Evolutionary conservation across 2,113 vertebrate species (phyloP).

Genomic region (Tautogolabrus adspersus): DNA sequence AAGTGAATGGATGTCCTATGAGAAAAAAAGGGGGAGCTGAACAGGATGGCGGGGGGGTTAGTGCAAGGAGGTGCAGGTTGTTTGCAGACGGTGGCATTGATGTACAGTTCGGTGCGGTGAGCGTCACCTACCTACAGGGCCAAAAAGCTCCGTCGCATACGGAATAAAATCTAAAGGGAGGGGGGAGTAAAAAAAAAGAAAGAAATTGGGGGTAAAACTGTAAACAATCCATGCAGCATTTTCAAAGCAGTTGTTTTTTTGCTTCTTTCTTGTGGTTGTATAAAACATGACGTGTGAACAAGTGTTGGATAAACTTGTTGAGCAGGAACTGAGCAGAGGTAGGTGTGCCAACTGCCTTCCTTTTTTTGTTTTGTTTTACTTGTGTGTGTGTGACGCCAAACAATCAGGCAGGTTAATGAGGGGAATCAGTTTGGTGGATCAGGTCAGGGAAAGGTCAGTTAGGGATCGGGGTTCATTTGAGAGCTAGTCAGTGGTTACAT

Average conservation of each 20-base stretch:
- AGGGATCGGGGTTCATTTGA: not conserved
- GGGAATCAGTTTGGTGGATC: conserved; percentile 24
- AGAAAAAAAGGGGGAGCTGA: not conserved
- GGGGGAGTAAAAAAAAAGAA: conserved; percentile 68
- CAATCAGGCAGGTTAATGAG: conserved; percentile 10
- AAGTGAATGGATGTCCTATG: conserved; percentile 29
- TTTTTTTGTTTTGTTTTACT: not conserved
- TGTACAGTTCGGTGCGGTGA: conserved; percentile 48
- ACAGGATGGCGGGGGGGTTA: conserved; percentile 49
- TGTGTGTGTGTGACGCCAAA: conserved; percentile 6
- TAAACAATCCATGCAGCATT: conserved; percentile 81
- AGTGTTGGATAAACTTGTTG: not conserved
- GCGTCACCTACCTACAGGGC: conserved; percentile 91
- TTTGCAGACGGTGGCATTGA: conserved; percentile 24
- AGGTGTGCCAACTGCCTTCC: not conserved
- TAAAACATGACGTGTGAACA: not conserved
- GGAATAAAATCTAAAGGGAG: conserved; percentile 88
- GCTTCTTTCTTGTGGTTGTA: conserved; percentile 8
- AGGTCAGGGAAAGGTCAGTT: conserved; percentile 13
- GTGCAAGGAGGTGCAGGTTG: conserved; percentile 53
- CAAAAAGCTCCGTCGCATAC: conserved; percentile 90
- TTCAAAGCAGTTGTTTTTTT: conserved; percentile 50
- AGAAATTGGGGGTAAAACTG: conserved; percentile 61
- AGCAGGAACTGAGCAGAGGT: not conserved
- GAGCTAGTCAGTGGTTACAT: conserved; percentile 4